Percentiles rank a stretch among this genome's conserved stretches.
These are phyloP conservation scores for Zaprionus lineosus DNA, from an alignment of 2,888 invertebrate species.

Conservation along the genomic window DNA sequence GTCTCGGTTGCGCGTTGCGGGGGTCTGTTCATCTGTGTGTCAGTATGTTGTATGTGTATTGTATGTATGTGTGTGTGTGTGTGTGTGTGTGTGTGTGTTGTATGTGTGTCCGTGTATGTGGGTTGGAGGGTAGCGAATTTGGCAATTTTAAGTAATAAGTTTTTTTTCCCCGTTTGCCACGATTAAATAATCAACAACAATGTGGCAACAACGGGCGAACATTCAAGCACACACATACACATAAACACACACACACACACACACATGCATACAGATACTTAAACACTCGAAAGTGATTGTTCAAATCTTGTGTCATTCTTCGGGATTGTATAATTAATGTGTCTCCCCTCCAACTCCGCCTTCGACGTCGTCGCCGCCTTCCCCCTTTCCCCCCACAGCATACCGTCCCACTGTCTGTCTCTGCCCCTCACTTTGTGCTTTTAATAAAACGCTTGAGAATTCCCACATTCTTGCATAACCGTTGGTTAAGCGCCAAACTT, in stretches of 20 bases:
- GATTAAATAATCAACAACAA: conserved; percentile 73
- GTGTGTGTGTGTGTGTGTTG: conserved; percentile 18
- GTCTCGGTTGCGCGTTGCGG: conserved; percentile 46
- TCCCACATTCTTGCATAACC: no score
- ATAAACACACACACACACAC: no score
- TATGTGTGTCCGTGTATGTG: no score
- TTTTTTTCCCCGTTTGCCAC: conserved; percentile 35
- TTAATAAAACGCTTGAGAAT: no score
- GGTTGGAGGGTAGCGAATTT: conserved; percentile 40
- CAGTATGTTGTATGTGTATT: conserved; percentile 17
- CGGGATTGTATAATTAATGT: conserved; percentile 36
- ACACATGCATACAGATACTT: no score
- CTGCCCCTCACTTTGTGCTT: no score
- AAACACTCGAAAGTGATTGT: conserved; percentile 51
- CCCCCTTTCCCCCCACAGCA: no score
- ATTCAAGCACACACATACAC: no score
- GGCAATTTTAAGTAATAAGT: conserved; percentile 77
- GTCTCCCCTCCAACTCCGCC: no score
- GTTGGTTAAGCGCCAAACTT: no score
- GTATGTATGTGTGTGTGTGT: conserved; percentile 19
- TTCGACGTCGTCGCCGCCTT: no score
- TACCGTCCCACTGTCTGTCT: no score
- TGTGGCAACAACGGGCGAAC: conserved; percentile 68
- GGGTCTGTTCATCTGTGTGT: conserved; percentile 9
- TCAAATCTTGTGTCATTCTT: conserved; percentile 20